These are phyloP conservation scores for Sycobia sp. DNA, from an alignment of 1,140 invertebrate genomes.

Conservation along the genomic window DNA sequence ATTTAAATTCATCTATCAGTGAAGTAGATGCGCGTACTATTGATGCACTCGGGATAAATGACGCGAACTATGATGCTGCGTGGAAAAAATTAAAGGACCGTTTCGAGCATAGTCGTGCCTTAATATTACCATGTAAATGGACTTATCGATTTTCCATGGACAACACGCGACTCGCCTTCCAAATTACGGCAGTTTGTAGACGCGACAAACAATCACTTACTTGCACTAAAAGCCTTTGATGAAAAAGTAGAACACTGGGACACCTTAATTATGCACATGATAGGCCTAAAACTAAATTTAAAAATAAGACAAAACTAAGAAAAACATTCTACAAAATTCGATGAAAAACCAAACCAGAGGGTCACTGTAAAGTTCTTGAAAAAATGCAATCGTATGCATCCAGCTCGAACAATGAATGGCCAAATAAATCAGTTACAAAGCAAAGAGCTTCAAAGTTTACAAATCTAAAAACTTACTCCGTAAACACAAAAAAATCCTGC, in stretches of 20 bases:
- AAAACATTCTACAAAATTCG: background rate
- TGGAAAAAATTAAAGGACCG: constrained; percentile 12
- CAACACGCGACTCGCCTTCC: constrained; percentile 3
- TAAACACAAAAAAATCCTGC: no score
- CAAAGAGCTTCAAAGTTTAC: no score
- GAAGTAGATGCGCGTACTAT: constrained; percentile 9
- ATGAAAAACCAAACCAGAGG: background rate
- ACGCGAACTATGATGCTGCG: constrained; percentile 6
- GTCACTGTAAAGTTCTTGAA: no score
- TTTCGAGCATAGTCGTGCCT: constrained; percentile 9
- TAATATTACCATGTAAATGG: constrained; percentile 10
- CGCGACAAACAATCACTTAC: constrained; percentile 29
- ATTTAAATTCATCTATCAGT: background rate
- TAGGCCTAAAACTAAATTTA: constrained; percentile 29
- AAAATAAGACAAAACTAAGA: constrained; percentile 32
- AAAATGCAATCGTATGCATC: no score
- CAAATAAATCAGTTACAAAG: no score
- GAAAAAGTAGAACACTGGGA: constrained; percentile 38
- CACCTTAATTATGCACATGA: constrained; percentile 36
- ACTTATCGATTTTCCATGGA: constrained; percentile 5
- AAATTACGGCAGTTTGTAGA: constrained; percentile 33
- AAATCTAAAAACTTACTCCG: no score
- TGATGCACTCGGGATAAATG: constrained; percentile 1
- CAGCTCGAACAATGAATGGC: no score
- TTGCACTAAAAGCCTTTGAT: constrained; percentile 30